Conservation (phyloP, 2,888 invertebrate genomes). For the Temnothorax unifasciatus region DNA sequence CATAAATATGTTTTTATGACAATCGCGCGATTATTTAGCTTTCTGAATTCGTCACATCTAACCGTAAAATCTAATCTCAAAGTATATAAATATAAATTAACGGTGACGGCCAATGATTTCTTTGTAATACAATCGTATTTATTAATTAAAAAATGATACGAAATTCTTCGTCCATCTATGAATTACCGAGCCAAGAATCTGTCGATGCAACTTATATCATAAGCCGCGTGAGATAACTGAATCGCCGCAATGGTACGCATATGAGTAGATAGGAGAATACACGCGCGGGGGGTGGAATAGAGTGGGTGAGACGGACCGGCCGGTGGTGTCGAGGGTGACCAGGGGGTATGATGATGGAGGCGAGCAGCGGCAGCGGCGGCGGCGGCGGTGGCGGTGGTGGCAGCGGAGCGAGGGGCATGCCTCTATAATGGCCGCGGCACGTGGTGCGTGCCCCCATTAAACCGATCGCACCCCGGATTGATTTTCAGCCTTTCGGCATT, state of each 20-base stretch:
- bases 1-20: not conserved
- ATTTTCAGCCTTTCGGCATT: constrained; percentile 82
- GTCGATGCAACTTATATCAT: not conserved
- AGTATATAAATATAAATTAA: not conserved
- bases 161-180: not conserved
- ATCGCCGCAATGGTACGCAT: constrained; percentile 13
- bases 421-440: constrained; percentile 76
- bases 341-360: constrained; percentile 59
- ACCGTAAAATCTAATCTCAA: not conserved
- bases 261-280: constrained; percentile 39
- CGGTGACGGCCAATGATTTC: not conserved
- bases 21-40: not conserved
- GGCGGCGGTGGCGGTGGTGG: constrained; percentile 37
- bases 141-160: not conserved
- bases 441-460: constrained; percentile 80
- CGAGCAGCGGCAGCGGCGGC: constrained; percentile 59
- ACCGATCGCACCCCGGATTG: constrained; percentile 79
- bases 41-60: not conserved
- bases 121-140: not conserved
- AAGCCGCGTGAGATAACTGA: constrained; percentile 14
- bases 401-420: constrained; percentile 55
- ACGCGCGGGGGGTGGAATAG: constrained; percentile 6
- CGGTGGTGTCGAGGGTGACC: constrained; percentile 42
- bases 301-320: constrained; percentile 31
- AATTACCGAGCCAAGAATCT: not conserved